These are phyloP conservation scores for Pogonomyrmex barbatus DNA, from an alignment of 1,140 invertebrate genomes.

Conservation along the genomic window DNA sequence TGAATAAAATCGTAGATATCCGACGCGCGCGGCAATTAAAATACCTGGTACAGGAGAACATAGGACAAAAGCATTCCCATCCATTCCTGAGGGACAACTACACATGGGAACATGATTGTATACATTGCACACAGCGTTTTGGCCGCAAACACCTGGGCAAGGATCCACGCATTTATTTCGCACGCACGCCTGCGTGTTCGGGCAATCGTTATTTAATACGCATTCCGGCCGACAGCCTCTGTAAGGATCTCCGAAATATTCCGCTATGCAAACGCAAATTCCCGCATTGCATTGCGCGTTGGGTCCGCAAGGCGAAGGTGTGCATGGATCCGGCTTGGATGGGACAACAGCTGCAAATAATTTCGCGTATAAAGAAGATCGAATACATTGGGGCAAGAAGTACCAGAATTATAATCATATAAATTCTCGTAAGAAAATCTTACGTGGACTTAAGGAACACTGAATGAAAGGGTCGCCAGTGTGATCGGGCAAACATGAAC, in stretches of 20 bases:
- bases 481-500: constrained; percentile 89
- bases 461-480: constrained; percentile 90
- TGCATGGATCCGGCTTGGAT: constrained; percentile 85
- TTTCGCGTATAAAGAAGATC: background rate
- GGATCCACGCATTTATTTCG: constrained; percentile 92
- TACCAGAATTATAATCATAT: background rate
- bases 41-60: constrained; percentile 87
- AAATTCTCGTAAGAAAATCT: background rate
- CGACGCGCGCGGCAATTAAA: constrained; percentile 8
- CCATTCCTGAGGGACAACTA: constrained; percentile 88
- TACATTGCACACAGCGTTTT: constrained; percentile 89
- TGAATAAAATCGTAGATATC: background rate
- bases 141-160: constrained; percentile 90
- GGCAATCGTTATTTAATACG: constrained; percentile 90
- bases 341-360: constrained; percentile 40
- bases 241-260: constrained; percentile 89
- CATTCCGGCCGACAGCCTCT: constrained; percentile 91
- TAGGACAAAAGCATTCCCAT: constrained; percentile 90
- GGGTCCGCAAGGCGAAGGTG: constrained; percentile 87
- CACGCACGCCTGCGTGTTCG: constrained; percentile 90
- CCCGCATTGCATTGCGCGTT: constrained; percentile 86
- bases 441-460: constrained; percentile 82
- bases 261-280: constrained; percentile 87
- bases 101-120: constrained; percentile 91
- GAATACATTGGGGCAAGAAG: background rate